Base-by-base conservation (phyloP, 2,797 vertebrate species). In the Poeciliopsis gracilis region DNA sequence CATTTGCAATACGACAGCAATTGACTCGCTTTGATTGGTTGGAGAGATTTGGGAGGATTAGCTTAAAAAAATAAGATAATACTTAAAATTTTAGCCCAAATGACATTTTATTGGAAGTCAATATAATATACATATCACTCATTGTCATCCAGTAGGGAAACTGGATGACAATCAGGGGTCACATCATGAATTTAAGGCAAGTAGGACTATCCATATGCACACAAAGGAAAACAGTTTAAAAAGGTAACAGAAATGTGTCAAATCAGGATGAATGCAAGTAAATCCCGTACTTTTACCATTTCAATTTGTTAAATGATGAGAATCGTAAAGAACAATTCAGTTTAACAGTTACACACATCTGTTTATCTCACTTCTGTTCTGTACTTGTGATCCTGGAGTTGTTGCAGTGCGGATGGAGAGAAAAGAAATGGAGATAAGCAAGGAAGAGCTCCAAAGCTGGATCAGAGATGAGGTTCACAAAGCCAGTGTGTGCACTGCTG, bases 371-470 rank as follows among this genome's bases (percentile, higher is more conserved):
- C 38, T 25, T 69, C 38, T 61, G 41, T 61, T 5, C 41, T 78
- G 20, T 33, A 2, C n/a, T 75, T 33, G 75, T 10, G 74, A 66
- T 72, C 16, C 2, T 53, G 75, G 41, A 53, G 75, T 38, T 79
- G 38, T 81, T 84, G 30, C 66, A 90, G 91, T 46, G 13, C 77
- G 25, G 0, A 94, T 95, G 94, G 92, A 93, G 33, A 76, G 0
- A 1, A 88, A 93, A 43, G 87, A 87, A 23, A 76, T 88, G 0
- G 91, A 87, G 72, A 77, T 91, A 83, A 91, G 71, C 71, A 70
- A 49, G 61, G 82, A 85, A 2, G 92, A 94, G 74, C 80, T 95
- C 16, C 87, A 77, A 41, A 57, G 23, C n/a, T 93, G 84, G 90
- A 90, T 95, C 80, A 74, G 72, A 61, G 46, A 76, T 5, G 51